Evolutionary conservation across 2,888 invertebrate species (phyloP).

Genomic region (Melanargia galathea): DNA sequence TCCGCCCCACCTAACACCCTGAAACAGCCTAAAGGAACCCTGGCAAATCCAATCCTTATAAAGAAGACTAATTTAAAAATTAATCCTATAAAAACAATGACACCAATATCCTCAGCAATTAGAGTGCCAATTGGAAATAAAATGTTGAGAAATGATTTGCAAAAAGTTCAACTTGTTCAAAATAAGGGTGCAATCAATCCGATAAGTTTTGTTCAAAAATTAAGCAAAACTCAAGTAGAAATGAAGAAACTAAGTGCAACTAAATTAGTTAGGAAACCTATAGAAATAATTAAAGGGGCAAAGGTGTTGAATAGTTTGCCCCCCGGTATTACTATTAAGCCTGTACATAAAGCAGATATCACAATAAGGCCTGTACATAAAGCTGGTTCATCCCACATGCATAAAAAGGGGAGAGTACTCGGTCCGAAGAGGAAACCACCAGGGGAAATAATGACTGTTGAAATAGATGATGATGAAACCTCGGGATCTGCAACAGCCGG

Average conservation of each 20-base stretch:
- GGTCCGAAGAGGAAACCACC: constrained; percentile 33
- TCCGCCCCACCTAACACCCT: constrained; percentile 18
- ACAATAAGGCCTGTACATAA: constrained; percentile 43
- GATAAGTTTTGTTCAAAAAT: constrained; percentile 43
- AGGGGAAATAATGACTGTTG: constrained; percentile 57
- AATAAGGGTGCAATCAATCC: constrained; percentile 44
- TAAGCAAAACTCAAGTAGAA: constrained; percentile 36
- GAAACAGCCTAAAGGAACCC: neutral
- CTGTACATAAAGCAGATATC: constrained; percentile 48
- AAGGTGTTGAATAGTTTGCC: constrained; percentile 54
- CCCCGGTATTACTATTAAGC: constrained; percentile 55
- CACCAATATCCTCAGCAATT: constrained; percentile 6
- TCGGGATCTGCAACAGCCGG: constrained; percentile 44
- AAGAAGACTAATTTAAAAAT: constrained; percentile 10
- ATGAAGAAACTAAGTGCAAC: constrained; percentile 40
- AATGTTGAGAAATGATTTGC: constrained; percentile 31
- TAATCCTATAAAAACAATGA: neutral
- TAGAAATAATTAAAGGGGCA: constrained; percentile 44
- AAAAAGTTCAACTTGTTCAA: constrained; percentile 35
- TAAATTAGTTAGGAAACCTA: constrained; percentile 41
- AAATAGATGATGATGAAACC: constrained; percentile 69
- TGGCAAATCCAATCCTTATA: constrained; percentile 18
- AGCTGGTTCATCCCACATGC: constrained; percentile 25
- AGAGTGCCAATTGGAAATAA: constrained; percentile 24
- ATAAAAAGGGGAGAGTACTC: constrained; percentile 36